Evolutionary conservation across 2,797 vertebrate genomes (phyloP), one percentile per base, ranked within the genome.

Genomic region (Phylloscopus collybita): DNA sequence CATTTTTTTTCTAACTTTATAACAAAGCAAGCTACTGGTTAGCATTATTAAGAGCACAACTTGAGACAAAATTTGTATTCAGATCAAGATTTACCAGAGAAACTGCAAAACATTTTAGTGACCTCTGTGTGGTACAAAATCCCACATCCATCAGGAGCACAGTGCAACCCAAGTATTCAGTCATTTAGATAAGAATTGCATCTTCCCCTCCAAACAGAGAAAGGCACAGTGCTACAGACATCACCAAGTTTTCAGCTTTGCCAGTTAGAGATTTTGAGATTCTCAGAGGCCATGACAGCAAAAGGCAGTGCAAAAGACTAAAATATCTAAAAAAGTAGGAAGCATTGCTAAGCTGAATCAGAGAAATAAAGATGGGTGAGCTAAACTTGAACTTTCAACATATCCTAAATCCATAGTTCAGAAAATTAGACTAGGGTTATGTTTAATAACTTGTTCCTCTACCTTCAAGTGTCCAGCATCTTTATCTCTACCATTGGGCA

Each of bases 221-320:
- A 72, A 51, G 9, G 3, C 10, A 16, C 2, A 26, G 3, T 21
- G 4, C 70, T 56, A 22, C 27, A 56, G 57, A 62, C 20, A 81
- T 13, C 47, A 36, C 7, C 13, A 70, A 44, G 4, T 26, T 30
- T 60, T n/a, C 60, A 73, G 27, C 34, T 89, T 80, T 70, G 44
- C 27, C 36, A 9, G 9, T 16, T n/a, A 51, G 5, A 32, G 23
- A 69, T 86, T 90, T 81, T 57, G 32, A 57, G 32, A 65, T 44
- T 51, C 9, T 30, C 42, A 2, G 32, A 29, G n/a, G 29, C 6
- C 14, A 17, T 0, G 1, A 11, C 21, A 14, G 16, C 23, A 2
- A 79, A 81, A 72, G 25, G 10, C 40, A 62, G 4, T 5, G 22
- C 51, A 85, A 87, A 88, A n/a, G 4, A 10, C 27, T 34, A 25